Evolutionary conservation across 2,888 invertebrate species (phyloP).

Genomic region (Falcaria lacertinaria): DNA sequence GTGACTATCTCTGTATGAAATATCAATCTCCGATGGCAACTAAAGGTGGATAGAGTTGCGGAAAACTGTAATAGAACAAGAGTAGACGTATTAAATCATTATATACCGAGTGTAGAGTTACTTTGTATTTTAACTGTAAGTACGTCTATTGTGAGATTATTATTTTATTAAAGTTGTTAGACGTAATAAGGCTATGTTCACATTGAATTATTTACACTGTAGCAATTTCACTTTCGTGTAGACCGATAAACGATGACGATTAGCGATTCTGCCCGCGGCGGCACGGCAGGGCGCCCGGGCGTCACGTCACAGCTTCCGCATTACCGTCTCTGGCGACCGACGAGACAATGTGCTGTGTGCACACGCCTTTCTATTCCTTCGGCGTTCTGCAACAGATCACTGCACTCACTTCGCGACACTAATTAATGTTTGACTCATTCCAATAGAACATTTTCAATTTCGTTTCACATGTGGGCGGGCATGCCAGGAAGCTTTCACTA

Average conservation of each 20-base stretch:
- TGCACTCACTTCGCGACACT: conserved; percentile 24
- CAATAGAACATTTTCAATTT: conserved; percentile 38
- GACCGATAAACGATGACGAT: conserved; percentile 57
- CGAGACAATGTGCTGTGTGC: conserved; percentile 28
- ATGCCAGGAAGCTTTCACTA: conserved; percentile 37
- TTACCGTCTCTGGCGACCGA: conserved; percentile 41
- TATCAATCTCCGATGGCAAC: background rate
- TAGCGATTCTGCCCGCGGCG: conserved; percentile 56
- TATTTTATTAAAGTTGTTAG: background rate
- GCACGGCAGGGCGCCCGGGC: too few relatives aligned
- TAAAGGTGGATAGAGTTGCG: background rate
- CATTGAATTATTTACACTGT: conserved; percentile 37
- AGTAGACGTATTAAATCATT: background rate
- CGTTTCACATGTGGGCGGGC: conserved; percentile 31
- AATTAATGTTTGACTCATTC: conserved; percentile 44
- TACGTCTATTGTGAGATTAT: background rate
- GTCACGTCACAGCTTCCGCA: conserved; percentile 66
- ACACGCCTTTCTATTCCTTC: conserved; percentile 40
- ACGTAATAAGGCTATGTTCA: conserved; percentile 26
- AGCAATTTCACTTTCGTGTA: conserved; percentile 64
- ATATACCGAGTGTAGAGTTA: background rate
- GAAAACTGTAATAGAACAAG: background rate
- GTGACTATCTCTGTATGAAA: background rate
- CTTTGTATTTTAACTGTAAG: background rate
- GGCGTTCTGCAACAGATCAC: conserved; percentile 23